Conservation (phyloP, 2,888 invertebrate species). For the Tridacna crocea region DNA sequence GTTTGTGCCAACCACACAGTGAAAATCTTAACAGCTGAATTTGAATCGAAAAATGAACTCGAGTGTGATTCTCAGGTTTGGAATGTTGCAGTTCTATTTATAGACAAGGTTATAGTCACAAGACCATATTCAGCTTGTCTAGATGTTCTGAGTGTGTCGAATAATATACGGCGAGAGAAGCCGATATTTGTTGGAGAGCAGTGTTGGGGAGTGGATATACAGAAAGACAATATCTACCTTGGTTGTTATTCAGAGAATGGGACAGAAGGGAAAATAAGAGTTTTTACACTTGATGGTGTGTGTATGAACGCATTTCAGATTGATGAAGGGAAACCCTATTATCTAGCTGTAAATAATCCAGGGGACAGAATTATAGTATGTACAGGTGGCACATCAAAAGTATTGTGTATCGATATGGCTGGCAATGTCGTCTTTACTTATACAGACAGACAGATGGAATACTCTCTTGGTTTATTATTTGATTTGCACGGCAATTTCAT, state of each 20-base stretch:
- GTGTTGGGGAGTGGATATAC: constrained; percentile 4
- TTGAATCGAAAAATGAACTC: not conserved
- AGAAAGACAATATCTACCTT: not conserved
- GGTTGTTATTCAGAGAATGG: not conserved
- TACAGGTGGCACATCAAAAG: not conserved
- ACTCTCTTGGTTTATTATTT: not conserved
- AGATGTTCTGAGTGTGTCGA: not conserved
- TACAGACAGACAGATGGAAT: not conserved
- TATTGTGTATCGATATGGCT: not conserved
- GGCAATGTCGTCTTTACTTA: not conserved
- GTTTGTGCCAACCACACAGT: not conserved
- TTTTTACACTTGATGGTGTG: constrained; percentile 5
- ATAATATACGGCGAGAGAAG: not conserved
- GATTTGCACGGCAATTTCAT: too few relatives aligned
- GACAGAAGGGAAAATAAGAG: not conserved
- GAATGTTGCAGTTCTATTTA: constrained; percentile 3
- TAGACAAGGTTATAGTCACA: not conserved
- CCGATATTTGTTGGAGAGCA: not conserved
- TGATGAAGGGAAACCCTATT: not conserved
- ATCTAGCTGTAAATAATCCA: not conserved
- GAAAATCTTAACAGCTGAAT: not conserved
- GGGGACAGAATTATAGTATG: not conserved
- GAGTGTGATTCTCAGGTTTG: too few relatives aligned
- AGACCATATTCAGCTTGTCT: not conserved
- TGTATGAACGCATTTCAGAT: not conserved